These are phyloP conservation scores for Gnathonemus echidnorhynchus DNA, from an alignment of 2,113 vertebrate species.

Conservation along the genomic window DNA sequence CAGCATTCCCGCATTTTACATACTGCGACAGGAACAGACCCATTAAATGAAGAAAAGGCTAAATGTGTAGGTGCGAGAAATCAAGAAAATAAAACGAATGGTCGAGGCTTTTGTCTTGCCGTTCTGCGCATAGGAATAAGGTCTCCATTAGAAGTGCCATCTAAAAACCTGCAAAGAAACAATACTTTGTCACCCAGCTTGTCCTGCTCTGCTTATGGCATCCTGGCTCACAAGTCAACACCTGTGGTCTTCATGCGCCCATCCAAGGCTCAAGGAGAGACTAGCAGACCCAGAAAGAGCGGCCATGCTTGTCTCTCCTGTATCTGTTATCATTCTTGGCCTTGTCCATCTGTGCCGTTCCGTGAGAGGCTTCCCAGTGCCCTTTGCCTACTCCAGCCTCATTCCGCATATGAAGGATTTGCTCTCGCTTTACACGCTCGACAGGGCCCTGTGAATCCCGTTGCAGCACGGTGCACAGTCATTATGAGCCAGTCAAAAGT, in stretches of 20 bases:
- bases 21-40: not conserved
- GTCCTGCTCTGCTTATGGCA: not conserved
- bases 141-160: not conserved
- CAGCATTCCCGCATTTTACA: not conserved
- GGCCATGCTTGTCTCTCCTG: not conserved
- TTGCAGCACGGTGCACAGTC: not conserved
- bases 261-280: not conserved
- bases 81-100: not conserved
- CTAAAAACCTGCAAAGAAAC: not conserved
- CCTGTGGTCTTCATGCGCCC: not conserved
- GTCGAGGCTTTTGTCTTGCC: not conserved
- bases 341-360: not conserved
- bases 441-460: not conserved
- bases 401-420: not conserved
- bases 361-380: not conserved
- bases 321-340: not conserved
- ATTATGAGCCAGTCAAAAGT: not conserved
- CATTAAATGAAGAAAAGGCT: not conserved
- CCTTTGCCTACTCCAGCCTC: not conserved
- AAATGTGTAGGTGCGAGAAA: not conserved
- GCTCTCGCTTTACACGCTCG: not conserved
- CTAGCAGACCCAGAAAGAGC: not conserved
- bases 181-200: not conserved
- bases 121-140: not conserved
- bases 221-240: not conserved